These are phyloP conservation scores for Campylorhamphus procurvoides DNA, from an alignment of 2,113 vertebrate species.

Conservation along the genomic window DNA sequence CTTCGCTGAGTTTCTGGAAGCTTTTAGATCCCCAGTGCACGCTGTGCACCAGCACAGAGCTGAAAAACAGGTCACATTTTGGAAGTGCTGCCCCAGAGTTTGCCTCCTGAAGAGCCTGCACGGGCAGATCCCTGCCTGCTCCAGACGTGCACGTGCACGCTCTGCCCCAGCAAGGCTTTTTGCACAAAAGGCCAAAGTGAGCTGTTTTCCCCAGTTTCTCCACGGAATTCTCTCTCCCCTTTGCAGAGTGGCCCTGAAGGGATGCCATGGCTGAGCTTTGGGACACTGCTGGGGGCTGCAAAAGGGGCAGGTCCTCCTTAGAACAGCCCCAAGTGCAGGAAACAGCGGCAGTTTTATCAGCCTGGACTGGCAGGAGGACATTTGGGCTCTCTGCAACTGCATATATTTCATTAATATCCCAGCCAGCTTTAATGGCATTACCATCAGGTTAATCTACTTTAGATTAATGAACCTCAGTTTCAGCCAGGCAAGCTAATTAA, in stretches of 20 bases:
- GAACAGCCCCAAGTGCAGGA: background rate
- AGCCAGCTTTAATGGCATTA: conserved; percentile 64
- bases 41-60: background rate
- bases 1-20: conserved; percentile 48
- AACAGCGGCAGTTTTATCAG: background rate
- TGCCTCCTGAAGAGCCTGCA: background rate
- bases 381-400: conserved; percentile 52
- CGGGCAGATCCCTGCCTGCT: conserved; percentile 14
- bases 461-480: conserved; percentile 68
- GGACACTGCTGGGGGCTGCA: background rate
- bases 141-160: conserved; percentile 13
- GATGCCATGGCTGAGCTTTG: fast-evolving
- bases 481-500: conserved; percentile 73
- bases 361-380: background rate
- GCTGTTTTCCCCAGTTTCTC: background rate
- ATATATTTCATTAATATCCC: conserved; percentile 61
- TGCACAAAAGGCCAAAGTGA: background rate
- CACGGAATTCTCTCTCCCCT: background rate
- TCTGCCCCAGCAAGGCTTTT: background rate
- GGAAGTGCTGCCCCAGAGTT: background rate
- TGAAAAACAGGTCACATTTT: background rate
- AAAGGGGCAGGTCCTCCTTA: background rate
- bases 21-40: background rate
- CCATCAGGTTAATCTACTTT: conserved; percentile 66
- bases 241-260: background rate